These are phyloP conservation scores for Erpobdella octoculata DNA, from an alignment of 2,888 invertebrate species.

Conservation along the genomic window DNA sequence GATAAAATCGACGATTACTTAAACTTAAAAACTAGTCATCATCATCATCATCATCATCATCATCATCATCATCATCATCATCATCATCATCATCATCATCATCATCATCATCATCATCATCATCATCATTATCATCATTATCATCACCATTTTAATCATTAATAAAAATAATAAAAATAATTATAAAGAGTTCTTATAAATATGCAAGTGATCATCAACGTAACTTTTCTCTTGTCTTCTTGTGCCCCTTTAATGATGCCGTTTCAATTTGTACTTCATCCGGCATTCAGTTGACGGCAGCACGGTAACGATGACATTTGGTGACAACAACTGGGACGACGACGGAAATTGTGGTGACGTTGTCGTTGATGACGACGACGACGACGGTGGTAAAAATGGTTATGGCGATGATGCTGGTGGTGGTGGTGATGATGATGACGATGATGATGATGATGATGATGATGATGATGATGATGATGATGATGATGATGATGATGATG, in stretches of 20 bases:
- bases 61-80: slow-evolving; percentile 25
- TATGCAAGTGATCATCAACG: no score
- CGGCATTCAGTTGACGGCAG: no score
- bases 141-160: no score
- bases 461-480: background rate
- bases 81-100: slow-evolving; percentile 26
- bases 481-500: background rate
- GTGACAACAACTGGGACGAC: no score
- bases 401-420: background rate
- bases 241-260: no score
- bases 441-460: background rate
- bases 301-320: no score
- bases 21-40: no score
- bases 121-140: slow-evolving; percentile 1
- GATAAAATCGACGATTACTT: no score
- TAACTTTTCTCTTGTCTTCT: no score
- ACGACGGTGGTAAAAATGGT: background rate
- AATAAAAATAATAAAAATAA: no score
- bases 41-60: slow-evolving; percentile 29
- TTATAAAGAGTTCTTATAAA: no score
- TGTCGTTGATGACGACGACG: background rate
- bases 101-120: slow-evolving; percentile 24
- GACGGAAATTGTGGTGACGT: background rate
- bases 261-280: no score
- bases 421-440: background rate